Base-by-base conservation (phyloP, 1,140 invertebrate genomes). In the Spodoptera litura region DNA sequence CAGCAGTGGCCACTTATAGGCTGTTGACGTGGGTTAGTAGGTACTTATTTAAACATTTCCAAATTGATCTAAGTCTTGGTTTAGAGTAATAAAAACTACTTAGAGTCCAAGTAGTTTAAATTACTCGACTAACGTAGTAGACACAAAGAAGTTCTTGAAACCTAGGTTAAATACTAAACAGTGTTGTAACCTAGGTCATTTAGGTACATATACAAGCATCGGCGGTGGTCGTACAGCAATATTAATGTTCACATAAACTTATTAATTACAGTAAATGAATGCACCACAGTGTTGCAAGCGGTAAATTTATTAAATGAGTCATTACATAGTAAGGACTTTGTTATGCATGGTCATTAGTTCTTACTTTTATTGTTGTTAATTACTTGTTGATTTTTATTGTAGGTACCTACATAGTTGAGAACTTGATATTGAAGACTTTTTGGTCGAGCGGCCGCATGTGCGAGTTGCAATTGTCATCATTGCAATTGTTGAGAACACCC, bases 161-260 rank as follows among this genome's bases (percentile, higher is more conserved):
- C 52, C 4, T 55, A 55, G 10, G 38, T 62, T 15, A 44, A 44
- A 62, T 2, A 6, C n/a, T 13, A 56, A 15, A 15, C 20, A 56
- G 6, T 20, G 53, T 56, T 20, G 35, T 38, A 44, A 44, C 38
- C 10, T 35, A 61, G 12, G 58, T 13, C 58, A 35, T 12, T 11
- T 58, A 13, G 58, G 27, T 13, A 15, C 27, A 49, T 64, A 64
- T 25, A 49, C 11, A 10, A 64, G 9, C 61, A 49, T 49, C 15
- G 61, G 10, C 8, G 38, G 61, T 49, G 61, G 38, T 35, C 61
- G 15, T 8, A 20, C 61, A 44, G 35, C 35, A 38, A 61, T 13
- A 38, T 64, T 64, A 64, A 64, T 44, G 61, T 64, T 20, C 61
- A 64, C 38, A 64, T 64, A 68, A 68, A 53, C 49, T 68, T 68